Conservation (phyloP, 2,888 invertebrate genomes). For the Phytoseiulus persimilis region DNA sequence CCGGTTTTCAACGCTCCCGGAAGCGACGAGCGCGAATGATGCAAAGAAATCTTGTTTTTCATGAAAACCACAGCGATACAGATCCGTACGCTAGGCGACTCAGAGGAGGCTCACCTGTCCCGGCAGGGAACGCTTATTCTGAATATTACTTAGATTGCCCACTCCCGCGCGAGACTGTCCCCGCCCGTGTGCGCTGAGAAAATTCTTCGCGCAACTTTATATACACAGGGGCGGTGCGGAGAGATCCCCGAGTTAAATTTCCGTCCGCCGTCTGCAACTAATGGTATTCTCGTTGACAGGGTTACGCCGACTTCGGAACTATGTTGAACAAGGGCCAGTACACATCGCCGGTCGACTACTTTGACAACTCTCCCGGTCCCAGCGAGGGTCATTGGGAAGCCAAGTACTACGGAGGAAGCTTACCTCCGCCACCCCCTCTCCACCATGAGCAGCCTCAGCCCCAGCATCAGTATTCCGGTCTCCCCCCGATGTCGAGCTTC, state of each 20-base stretch:
- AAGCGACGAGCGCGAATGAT: no score
- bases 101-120: no score
- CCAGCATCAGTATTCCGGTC: constrained; percentile 6
- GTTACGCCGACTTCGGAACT: constrained; percentile 28
- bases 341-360: constrained; percentile 21
- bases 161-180: no score
- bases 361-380: constrained; percentile 8
- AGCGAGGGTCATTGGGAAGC: constrained; percentile 12
- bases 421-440: constrained; percentile 6
- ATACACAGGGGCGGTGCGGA: background rate
- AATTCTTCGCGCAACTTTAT: background rate
- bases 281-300: constrained; percentile 11
- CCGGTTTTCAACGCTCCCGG: no score
- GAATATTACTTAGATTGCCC: no score
- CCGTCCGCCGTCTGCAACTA: background rate
- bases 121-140: no score
- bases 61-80: no score
- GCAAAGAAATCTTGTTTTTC: no score
- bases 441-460: constrained; percentile 26
- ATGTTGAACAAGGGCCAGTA: constrained; percentile 12
- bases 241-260: background rate
- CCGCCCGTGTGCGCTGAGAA: background rate
- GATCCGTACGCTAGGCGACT: no score
- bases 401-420: constrained; percentile 23
- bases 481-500: constrained; percentile 31